Conservation (phyloP, 2,888 invertebrate genomes). For the Euclidia mi region DNA sequence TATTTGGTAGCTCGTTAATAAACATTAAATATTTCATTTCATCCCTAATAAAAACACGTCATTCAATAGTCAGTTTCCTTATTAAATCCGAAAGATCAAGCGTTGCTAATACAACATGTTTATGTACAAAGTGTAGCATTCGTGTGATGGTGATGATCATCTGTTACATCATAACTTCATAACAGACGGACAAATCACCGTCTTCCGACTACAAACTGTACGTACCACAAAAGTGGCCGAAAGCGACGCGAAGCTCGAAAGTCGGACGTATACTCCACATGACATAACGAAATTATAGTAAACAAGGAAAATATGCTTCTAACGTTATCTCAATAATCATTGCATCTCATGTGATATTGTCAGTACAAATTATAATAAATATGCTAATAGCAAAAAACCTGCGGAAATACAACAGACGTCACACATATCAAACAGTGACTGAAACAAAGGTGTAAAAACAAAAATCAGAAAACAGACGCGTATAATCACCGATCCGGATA, state of each 20-base stretch:
- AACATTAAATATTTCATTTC: not conserved
- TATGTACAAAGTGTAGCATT: conserved; percentile 28
- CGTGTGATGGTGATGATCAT: conserved; percentile 44
- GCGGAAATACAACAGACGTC: conserved; percentile 34
- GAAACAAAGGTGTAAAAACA: conserved; percentile 14
- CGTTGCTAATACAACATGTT: conserved; percentile 5
- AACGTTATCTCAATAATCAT: conserved; percentile 10
- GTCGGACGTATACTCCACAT: conserved; percentile 58
- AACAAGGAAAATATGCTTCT: conserved; percentile 26
- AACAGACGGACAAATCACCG: conserved; percentile 54
- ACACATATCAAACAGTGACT: conserved; percentile 14
- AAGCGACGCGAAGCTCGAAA: conserved; percentile 60
- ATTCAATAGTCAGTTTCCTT: conserved; percentile 20
- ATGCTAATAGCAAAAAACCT: conserved; percentile 31
- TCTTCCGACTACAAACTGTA: conserved; percentile 62
- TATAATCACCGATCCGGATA: conserved; percentile 46
- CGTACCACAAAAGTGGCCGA: conserved; percentile 52
- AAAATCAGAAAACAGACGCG: conserved; percentile 28
- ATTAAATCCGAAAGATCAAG: conserved; percentile 12
- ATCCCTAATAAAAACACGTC: conserved; percentile 14
- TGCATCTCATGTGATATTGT: conserved; percentile 9
- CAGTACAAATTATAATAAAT: conserved; percentile 24
- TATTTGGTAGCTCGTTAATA: conserved; percentile 4
- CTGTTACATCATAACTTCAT: conserved; percentile 55
- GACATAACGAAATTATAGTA: conserved; percentile 58